These are phyloP conservation scores for Scaeva pyrastri DNA, from an alignment of 2,888 invertebrate genomes.

Conservation along the genomic window DNA sequence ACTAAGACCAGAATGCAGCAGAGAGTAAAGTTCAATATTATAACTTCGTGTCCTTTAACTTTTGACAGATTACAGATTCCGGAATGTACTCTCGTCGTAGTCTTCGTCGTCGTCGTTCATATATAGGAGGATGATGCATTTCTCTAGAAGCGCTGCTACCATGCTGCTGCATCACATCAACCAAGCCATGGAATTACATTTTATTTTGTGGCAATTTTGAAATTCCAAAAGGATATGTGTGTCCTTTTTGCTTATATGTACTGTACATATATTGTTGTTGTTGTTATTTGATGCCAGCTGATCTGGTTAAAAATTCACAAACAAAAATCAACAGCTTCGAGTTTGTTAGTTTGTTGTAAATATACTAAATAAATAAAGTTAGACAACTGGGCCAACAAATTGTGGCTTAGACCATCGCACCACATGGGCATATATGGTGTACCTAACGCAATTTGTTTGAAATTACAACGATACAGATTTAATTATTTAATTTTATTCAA, in stretches of 20 bases:
- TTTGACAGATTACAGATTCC: conserved; percentile 69
- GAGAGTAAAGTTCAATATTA: conserved; percentile 72
- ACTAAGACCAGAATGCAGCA: background rate
- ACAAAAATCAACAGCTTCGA: conserved; percentile 65
- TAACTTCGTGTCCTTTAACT: conserved; percentile 71
- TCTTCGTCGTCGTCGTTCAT: too few species aligned
- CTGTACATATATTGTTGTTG: background rate
- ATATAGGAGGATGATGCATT: conserved; percentile 30
- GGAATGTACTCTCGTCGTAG: conserved; percentile 11
- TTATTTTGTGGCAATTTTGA: conserved; percentile 43
- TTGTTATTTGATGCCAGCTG: conserved; percentile 9
- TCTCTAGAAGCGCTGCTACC: conserved; percentile 2
- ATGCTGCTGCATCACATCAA: background rate
- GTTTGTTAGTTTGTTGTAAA: conserved; percentile 30
- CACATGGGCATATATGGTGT: background rate
- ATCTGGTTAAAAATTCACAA: conserved; percentile 59
- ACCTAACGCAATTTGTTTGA: background rate
- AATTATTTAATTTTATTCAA: conserved; percentile 2
- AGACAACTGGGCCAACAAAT: conserved; percentile 34
- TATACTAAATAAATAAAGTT: conserved; percentile 30
- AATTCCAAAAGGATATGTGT: conserved; percentile 44
- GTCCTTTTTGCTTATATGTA: conserved; percentile 6
- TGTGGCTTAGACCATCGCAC: background rate
- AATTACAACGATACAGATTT: background rate
- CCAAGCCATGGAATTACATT: conserved; percentile 41